phyloP scores from a whole-genome alignment of 2,888 invertebrate genomes.

The Pseudoips prasinana region DNA sequence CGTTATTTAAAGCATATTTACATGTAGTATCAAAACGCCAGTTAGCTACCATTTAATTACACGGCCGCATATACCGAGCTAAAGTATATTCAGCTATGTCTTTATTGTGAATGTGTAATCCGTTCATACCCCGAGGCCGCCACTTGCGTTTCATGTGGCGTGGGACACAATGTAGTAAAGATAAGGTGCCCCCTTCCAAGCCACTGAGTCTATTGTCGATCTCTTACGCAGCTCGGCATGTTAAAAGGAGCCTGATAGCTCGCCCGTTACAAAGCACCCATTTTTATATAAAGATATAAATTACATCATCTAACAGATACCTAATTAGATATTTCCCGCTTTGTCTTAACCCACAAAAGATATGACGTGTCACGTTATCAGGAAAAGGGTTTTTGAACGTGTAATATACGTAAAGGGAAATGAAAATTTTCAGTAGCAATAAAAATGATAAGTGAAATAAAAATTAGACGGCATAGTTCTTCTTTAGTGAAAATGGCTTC shows the following conservation, averaged over 20 bases:
- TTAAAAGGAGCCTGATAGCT: constrained; percentile 58
- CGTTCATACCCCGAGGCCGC: constrained; percentile 58
- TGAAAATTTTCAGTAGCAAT: constrained; percentile 34
- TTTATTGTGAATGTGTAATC: constrained; percentile 71
- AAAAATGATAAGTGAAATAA: constrained; percentile 67
- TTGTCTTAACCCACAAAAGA: constrained; percentile 8
- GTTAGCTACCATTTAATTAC: constrained; percentile 35
- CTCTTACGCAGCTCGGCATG: constrained; percentile 68
- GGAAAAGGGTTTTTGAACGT: constrained; percentile 7
- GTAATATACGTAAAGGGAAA: constrained; percentile 10
- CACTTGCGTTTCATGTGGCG: constrained; percentile 72
- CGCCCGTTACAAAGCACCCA: constrained; percentile 43
- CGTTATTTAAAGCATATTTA: constrained; percentile 36
- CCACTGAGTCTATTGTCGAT: constrained; percentile 76
- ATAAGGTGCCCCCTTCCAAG: constrained; percentile 76
- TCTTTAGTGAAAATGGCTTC: constrained; percentile 79
- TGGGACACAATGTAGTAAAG: constrained; percentile 76
- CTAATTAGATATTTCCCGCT: constrained; percentile 20
- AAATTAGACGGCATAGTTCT: constrained; percentile 77
- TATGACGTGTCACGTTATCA: constrained; percentile 12
- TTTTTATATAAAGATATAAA: constrained; percentile 38
- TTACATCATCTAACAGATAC: constrained; percentile 30
- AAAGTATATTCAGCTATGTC: constrained; percentile 53
- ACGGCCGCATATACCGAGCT: constrained; percentile 24
- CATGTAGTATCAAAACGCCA: constrained; percentile 36